Conservation (phyloP, 2,113 vertebrate genomes). For the Bujurquina vittata region DNA sequence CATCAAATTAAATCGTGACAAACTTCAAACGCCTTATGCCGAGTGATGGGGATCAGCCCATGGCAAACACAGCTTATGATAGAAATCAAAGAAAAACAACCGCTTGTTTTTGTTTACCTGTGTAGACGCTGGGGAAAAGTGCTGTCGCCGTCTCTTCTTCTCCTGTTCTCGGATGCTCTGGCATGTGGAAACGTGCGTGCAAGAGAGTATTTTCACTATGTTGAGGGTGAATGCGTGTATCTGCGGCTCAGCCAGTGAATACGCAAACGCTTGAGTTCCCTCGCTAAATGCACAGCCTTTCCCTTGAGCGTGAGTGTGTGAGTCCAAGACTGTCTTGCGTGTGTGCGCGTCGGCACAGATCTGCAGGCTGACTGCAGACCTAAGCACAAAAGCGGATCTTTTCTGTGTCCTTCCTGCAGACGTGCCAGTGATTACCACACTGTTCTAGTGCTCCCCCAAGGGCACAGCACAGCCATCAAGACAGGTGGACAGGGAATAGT, state of each 20-base stretch:
- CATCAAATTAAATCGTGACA: not conserved
- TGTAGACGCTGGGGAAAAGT: constrained; percentile 34
- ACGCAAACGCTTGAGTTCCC: constrained; percentile 53
- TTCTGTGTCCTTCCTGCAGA: constrained; percentile 60
- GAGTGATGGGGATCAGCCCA: constrained; percentile 17
- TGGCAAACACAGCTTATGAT: not conserved
- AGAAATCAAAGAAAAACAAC: constrained; percentile 2
- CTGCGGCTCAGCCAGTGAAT: constrained; percentile 52
- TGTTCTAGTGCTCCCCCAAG: constrained; percentile 44
- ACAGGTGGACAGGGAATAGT: constrained; percentile 39
- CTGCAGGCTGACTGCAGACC: constrained; percentile 71
- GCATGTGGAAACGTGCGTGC: constrained; percentile 52
- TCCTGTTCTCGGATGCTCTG: constrained; percentile 54
- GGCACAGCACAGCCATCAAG: constrained; percentile 30
- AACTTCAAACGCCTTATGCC: constrained; percentile 34
- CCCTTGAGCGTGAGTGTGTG: constrained; percentile 42
- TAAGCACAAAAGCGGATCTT: constrained; percentile 79
- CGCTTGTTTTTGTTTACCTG: constrained; percentile 64
- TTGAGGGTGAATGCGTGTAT: constrained; percentile 40
- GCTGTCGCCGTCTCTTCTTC: constrained; percentile 45
- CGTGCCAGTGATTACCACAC: constrained; percentile 66
- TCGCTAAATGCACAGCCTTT: constrained; percentile 57
- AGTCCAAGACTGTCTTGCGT: constrained; percentile 24
- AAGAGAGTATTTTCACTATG: constrained; percentile 44
- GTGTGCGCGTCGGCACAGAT: constrained; percentile 46